These are phyloP conservation scores for Melanotaenia boesemani DNA, from an alignment of 2,797 vertebrate species.

Conservation along the genomic window DNA sequence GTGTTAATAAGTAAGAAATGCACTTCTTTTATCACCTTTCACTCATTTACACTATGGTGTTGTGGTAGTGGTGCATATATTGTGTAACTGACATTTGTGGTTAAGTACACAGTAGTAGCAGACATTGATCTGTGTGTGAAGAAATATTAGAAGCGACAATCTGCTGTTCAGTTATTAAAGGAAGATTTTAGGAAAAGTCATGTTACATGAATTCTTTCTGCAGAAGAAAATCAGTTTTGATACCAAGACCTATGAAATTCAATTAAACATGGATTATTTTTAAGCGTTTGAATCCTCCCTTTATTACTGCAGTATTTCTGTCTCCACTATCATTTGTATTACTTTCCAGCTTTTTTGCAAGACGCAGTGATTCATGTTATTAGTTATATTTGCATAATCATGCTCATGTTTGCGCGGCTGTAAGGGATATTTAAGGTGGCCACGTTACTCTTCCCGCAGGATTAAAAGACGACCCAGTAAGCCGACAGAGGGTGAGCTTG, in stretches of 20 bases:
- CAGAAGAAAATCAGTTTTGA: slow-evolving; percentile 25
- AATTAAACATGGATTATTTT: slow-evolving; percentile 50
- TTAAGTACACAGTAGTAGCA: background rate
- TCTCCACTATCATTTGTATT: background rate
- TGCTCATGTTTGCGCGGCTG: slow-evolving; percentile 19
- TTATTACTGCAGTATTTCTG: background rate
- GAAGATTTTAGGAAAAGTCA: background rate
- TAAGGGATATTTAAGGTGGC: slow-evolving; percentile 44
- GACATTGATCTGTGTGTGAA: slow-evolving; percentile 10
- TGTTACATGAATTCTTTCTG: background rate
- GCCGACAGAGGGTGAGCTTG: slow-evolving; percentile 68
- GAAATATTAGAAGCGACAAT: background rate
- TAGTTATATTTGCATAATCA: slow-evolving; percentile 17
- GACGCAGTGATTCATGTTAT: slow-evolving; percentile 13
- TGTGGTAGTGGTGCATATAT: slow-evolving; percentile 11
- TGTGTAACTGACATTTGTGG: slow-evolving; percentile 20
- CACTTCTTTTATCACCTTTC: background rate
- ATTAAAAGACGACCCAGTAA: slow-evolving; percentile 56
- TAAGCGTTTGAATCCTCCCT: slow-evolving; percentile 12
- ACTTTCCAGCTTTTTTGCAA: slow-evolving; percentile 6
- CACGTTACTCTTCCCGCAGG: slow-evolving; percentile 63
- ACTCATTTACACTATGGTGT: slow-evolving; percentile 30
- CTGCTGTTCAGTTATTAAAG: slow-evolving; percentile 3
- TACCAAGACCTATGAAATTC: slow-evolving; percentile 19
- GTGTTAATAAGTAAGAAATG: background rate